Conservation (phyloP, 1,140 invertebrate species). For the Drosophila bocki region DNA sequence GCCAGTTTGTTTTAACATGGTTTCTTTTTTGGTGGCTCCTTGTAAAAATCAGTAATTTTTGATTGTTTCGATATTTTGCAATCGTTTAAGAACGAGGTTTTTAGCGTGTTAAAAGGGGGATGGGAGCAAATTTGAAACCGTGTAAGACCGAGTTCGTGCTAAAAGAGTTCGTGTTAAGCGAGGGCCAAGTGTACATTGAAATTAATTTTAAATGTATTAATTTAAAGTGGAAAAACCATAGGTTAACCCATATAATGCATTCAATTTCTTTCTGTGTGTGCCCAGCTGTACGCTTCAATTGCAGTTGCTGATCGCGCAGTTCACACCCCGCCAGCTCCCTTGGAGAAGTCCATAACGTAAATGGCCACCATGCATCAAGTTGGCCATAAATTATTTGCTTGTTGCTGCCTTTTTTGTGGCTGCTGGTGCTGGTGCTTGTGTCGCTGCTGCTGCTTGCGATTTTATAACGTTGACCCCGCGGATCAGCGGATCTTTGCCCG, state of each 20-base stretch:
- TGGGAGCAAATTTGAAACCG: too few species aligned
- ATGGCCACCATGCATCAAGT: constrained; percentile 77
- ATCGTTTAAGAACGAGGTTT: too few species aligned
- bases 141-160: too few species aligned
- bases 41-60: too few species aligned
- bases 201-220: not conserved
- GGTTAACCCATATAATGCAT: not conserved
- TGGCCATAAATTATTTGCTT: constrained; percentile 81
- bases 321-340: constrained; percentile 51
- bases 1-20: too few species aligned
- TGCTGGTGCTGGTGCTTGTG: constrained; percentile 17
- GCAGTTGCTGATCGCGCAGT: constrained; percentile 74
- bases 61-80: too few species aligned
- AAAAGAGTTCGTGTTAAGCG: too few species aligned
- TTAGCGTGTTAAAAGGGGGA: too few species aligned
- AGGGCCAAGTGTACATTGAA: too few species aligned
- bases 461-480: constrained; percentile 79
- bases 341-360: constrained; percentile 66
- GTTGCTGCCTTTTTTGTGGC: constrained; percentile 53
- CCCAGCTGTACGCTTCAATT: constrained; percentile 25
- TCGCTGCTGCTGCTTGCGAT: constrained; percentile 55
- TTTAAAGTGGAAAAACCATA: too few species aligned
- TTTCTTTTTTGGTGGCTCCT: too few species aligned
- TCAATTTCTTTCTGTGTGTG: not conserved
- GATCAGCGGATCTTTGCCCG: constrained; percentile 69